A percentile compares a stretch with the other conserved stretches of the same genome.
Evolutionary conservation across 2,113 vertebrate genomes (phyloP).

Genomic region (Plestiodon gilberti): DNA sequence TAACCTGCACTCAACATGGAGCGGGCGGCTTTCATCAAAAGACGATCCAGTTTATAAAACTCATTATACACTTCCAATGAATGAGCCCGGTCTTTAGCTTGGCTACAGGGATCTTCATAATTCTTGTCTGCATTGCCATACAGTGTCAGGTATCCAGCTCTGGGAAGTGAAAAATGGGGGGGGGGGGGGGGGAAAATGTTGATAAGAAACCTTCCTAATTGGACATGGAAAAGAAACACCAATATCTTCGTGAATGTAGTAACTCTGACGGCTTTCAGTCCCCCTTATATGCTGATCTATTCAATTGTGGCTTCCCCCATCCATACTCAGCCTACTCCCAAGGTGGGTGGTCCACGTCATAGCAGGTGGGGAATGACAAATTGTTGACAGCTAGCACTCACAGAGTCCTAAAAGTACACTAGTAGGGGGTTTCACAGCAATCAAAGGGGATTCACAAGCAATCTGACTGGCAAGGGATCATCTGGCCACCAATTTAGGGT

Average conservation of each 20-base stretch:
- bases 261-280: background rate
- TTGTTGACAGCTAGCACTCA: too few species aligned
- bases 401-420: too few species aligned
- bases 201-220: background rate
- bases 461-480: too few species aligned
- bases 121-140: conserved; percentile 77
- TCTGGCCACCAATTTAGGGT: too few species aligned
- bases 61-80: conserved; percentile 73
- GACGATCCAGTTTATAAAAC: conserved; percentile 79
- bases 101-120: conserved; percentile 5
- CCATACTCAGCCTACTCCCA: too few species aligned
- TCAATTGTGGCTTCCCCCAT: too few species aligned
- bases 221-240: too few species aligned
- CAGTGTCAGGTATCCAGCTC: conserved; percentile 83
- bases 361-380: too few species aligned
- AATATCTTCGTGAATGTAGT: background rate
- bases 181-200: background rate
- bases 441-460: too few species aligned
- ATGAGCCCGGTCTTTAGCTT: conserved; percentile 62
- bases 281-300: background rate
- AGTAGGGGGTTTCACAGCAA: too few species aligned
- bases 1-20: conserved; percentile 77
- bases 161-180: conserved; percentile 32
- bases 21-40: conserved; percentile 82
- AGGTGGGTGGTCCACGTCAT: too few species aligned